These are phyloP conservation scores for Trichoplusia ni DNA, from an alignment of 1,140 invertebrate genomes.

Conservation along the genomic window DNA sequence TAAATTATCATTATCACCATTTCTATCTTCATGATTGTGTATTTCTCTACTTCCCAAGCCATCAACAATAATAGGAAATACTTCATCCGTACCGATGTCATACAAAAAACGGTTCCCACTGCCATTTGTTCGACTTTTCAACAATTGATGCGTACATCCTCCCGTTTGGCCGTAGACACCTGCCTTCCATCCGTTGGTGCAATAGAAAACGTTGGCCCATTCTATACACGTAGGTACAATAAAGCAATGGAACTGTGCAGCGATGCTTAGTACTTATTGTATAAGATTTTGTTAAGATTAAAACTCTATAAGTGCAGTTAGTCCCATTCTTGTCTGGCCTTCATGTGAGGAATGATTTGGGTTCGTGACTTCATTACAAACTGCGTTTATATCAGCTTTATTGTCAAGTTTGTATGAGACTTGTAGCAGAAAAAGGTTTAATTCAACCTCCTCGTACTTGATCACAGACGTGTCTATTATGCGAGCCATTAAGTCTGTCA, in stretches of 20 bases:
- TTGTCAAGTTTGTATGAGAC: no score
- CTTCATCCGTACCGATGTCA: not conserved
- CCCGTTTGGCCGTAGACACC: not conserved
- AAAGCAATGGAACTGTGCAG: conserved; percentile 16
- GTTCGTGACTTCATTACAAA: no score
- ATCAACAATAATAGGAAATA: not conserved
- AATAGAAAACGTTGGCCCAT: conserved; percentile 64
- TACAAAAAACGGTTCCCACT: conserved; percentile 1
- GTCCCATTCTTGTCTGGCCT: no score
- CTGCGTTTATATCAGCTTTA: no score
- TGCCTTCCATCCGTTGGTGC: conserved; percentile 57
- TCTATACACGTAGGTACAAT: conserved; percentile 38
- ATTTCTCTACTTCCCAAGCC: not conserved
- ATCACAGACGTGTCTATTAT: no score
- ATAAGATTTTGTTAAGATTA: conserved; percentile 10
- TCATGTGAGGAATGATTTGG: no score
- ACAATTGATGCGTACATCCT: conserved; percentile 18
- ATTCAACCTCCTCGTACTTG: no score
- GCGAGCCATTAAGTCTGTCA: no score
- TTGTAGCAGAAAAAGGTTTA: no score
- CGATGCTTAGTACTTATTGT: conserved; percentile 4
- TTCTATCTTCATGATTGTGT: no score
- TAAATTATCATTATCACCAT: no score
- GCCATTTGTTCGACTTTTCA: conserved; percentile 1
- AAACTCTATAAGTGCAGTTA: no score